Base-by-base conservation (phyloP, 2,113 vertebrate species). In the Cisticola juncidis region DNA sequence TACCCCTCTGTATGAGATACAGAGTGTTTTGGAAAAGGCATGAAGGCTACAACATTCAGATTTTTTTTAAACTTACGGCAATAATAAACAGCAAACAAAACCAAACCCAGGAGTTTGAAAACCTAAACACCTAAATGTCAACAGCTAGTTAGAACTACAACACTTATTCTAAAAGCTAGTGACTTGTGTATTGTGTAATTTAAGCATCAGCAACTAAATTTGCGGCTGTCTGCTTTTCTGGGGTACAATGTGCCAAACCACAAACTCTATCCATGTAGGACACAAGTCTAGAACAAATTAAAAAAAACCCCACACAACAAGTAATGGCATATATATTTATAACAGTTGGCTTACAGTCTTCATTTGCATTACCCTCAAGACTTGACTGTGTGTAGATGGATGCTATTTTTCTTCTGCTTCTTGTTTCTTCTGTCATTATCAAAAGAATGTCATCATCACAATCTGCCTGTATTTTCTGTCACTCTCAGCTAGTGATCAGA, bases 241-340 rank as follows among this genome's bases (percentile, higher is more conserved):
- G 21, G 17, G 20, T 78, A 71, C 16, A 69, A 68, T 12, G 20
- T 81, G 48, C 11, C n/a, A 95, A 87, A 81, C 44, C 38, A 72
- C 38, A 87, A 72, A 87, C 57, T 16, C 12, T 38, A 76, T 23
- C 44, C 40, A 35, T 6, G 23, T 7, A 65, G 57, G 16, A 71
- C 31, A 61, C 0, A 2, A 62, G 14, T 13, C 42, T 25, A 69
- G 14, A 89, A 65, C 18, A 69, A 81, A 5, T 17, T 4, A 31
- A 62, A 84, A 81, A 68, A 14, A 3, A 23, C 14, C 14, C 4
- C 4, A 42, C 23, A 21, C 38, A 81, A 29, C 7, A 61, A 54
- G 38, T 28, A 88, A 86, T 0, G 0, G 29, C 11, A 38, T 14
- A 18, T 11, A 28, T 5, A 3, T n/a, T 53, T 50, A 0, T 54